Conservation (phyloP, 2,797 vertebrate genomes). For the Synaphobranchus kaupii region DNA sequence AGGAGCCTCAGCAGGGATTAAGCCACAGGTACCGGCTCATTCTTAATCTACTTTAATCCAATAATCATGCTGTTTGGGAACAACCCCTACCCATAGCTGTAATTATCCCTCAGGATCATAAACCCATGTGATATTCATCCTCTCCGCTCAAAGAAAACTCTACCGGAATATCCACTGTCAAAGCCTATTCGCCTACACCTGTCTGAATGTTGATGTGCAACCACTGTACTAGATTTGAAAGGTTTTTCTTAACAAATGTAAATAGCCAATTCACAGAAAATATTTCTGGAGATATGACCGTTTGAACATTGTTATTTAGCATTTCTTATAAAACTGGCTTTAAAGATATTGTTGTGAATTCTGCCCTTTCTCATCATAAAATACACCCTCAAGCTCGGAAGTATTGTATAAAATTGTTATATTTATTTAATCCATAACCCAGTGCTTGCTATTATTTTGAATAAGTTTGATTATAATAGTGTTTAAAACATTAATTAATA, state of each 20-base stretch:
- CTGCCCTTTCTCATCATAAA: no score
- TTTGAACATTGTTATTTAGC: no score
- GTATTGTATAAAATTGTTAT: no score
- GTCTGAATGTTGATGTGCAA: not conserved
- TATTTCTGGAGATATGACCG: no score
- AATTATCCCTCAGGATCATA: conserved; percentile 12
- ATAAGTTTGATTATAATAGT: no score
- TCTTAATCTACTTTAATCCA: conserved; percentile 15
- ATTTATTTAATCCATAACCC: no score
- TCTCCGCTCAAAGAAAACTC: not conserved
- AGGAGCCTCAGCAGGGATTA: not conserved
- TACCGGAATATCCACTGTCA: not conserved
- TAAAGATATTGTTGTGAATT: no score
- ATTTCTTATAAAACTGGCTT: no score
- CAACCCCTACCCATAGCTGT: conserved; percentile 6
- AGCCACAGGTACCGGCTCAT: not conserved
- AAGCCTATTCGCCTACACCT: not conserved
- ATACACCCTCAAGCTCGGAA: no score
- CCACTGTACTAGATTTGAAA: not conserved
- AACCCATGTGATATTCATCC: conserved; percentile 24
- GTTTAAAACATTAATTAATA: no score
- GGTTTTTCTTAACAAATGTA: not conserved
- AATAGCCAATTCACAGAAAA: no score
- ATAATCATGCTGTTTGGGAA: conserved; percentile 19
- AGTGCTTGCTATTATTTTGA: no score